Percentiles rank a stretch among this genome's conserved stretches.
phyloP scores from a whole-genome alignment of 2,113 vertebrate species.

The Pycnonotus jocosus region DNA sequence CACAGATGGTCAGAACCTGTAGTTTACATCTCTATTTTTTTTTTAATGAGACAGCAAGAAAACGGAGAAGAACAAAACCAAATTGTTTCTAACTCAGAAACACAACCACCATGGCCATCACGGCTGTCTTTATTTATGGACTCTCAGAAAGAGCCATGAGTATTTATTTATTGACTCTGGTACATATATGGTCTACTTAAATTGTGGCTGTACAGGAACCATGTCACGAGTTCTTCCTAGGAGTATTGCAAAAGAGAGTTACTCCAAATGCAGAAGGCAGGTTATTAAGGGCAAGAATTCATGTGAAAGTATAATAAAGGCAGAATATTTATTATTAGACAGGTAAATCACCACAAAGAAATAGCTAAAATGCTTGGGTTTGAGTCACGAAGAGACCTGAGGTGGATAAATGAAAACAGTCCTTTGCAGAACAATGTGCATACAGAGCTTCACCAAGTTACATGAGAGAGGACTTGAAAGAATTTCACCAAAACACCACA shows the following conservation, averaged over 20 bases:
- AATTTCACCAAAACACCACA: not conserved
- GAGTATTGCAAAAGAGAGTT: not conserved
- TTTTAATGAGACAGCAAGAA: accelerated
- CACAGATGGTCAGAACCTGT: not conserved
- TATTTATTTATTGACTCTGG: not conserved
- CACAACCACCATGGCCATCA: not conserved
- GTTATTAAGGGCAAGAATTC: not conserved
- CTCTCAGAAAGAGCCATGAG: not conserved
- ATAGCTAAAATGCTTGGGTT: not conserved
- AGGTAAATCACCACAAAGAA: not conserved
- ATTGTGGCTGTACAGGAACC: not conserved
- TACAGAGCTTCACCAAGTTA: not conserved
- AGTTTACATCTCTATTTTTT: not conserved
- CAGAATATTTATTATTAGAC: not conserved
- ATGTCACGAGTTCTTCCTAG: not conserved
- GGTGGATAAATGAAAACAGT: not conserved
- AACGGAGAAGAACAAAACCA: not conserved
- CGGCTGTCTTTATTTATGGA: not conserved
- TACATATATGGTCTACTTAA: not conserved
- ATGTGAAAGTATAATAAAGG: not conserved
- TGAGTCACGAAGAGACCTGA: not conserved
- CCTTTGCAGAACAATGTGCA: not conserved
- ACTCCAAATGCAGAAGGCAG: not conserved
- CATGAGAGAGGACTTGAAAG: not conserved
- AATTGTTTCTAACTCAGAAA: not conserved